These are phyloP conservation scores for Ophion costatus DNA, from an alignment of 2,888 invertebrate genomes.

Conservation along the genomic window DNA sequence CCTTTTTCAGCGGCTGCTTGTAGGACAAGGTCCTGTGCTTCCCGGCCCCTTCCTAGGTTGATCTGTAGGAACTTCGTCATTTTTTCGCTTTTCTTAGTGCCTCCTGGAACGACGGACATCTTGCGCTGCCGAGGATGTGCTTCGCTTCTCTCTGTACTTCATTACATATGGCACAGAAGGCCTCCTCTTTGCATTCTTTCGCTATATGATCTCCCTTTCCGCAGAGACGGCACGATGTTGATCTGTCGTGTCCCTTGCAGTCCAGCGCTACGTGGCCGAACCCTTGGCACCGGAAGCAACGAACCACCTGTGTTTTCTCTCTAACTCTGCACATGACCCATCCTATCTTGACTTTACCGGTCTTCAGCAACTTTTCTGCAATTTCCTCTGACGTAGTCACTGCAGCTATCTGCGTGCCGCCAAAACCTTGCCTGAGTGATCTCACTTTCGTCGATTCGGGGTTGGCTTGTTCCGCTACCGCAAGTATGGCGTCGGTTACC, in stretches of 20 bases:
- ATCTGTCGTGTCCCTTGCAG: slow-evolving; percentile 59
- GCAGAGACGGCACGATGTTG: slow-evolving; percentile 58
- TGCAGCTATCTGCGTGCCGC: slow-evolving; percentile 51
- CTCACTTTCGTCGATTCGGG: slow-evolving; percentile 33
- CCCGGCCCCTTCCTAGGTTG: too few relatives aligned
- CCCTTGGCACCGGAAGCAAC: slow-evolving; percentile 63
- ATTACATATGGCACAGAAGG: slow-evolving; percentile 53
- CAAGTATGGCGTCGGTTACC: slow-evolving; percentile 1
- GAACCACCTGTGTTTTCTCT: slow-evolving; percentile 34
- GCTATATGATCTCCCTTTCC: slow-evolving; percentile 60
- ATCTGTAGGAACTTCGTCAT: too few relatives aligned
- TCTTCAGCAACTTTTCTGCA: slow-evolving; percentile 36
- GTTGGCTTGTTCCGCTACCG: slow-evolving; percentile 3
- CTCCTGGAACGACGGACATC: too few relatives aligned
- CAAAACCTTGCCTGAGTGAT: neutral
- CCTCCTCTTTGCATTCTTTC: slow-evolving; percentile 44
- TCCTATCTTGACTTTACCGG: slow-evolving; percentile 34
- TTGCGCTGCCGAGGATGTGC: too few relatives aligned
- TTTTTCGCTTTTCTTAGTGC: neutral
- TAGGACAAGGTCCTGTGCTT: too few relatives aligned
- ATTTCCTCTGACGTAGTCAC: slow-evolving; percentile 46
- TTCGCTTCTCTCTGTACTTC: slow-evolving; percentile 7
- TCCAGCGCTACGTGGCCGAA: slow-evolving; percentile 55
- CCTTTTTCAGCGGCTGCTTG: too few relatives aligned
- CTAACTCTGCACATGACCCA: slow-evolving; percentile 52